These are phyloP conservation scores for Lydus trimaculatus DNA, from an alignment of 2,888 invertebrate species.

Conservation along the genomic window DNA sequence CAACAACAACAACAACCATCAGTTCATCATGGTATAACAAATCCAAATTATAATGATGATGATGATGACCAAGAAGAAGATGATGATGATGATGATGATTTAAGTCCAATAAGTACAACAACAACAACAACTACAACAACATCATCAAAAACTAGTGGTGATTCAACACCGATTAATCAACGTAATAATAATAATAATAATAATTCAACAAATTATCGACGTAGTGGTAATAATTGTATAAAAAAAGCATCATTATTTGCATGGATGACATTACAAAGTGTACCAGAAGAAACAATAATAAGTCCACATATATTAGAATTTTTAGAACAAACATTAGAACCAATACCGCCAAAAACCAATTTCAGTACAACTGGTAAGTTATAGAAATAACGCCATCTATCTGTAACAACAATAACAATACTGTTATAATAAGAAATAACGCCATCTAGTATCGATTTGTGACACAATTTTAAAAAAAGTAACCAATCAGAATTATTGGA, in stretches of 20 bases:
- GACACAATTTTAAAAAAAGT: too few species aligned
- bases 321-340: constrained; percentile 95
- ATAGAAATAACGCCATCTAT: background rate
- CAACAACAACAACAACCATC: constrained; percentile 41
- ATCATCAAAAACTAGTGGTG: constrained; percentile 36
- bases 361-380: constrained; percentile 45
- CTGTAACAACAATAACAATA: too few species aligned
- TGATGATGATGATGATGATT: background rate
- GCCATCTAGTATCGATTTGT: too few species aligned
- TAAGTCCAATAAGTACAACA: background rate
- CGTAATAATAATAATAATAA: background rate
- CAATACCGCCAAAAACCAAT: constrained; percentile 73
- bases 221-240: constrained; percentile 61
- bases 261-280: constrained; percentile 96
- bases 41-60: constrained; percentile 57
- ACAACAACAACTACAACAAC: constrained; percentile 43
- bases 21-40: constrained; percentile 58
- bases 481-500: too few species aligned
- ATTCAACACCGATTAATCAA: constrained; percentile 41
- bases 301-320: constrained; percentile 97
- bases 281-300: constrained; percentile 97
- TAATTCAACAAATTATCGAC: constrained; percentile 42
- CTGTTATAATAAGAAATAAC: too few species aligned
- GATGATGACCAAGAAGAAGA: background rate
- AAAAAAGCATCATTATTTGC: constrained; percentile 92